A percentile compares a stretch with the other conserved stretches of the same genome.
Conservation (phyloP, 2,888 invertebrate species). For the Eristalinus aeneus region DNA sequence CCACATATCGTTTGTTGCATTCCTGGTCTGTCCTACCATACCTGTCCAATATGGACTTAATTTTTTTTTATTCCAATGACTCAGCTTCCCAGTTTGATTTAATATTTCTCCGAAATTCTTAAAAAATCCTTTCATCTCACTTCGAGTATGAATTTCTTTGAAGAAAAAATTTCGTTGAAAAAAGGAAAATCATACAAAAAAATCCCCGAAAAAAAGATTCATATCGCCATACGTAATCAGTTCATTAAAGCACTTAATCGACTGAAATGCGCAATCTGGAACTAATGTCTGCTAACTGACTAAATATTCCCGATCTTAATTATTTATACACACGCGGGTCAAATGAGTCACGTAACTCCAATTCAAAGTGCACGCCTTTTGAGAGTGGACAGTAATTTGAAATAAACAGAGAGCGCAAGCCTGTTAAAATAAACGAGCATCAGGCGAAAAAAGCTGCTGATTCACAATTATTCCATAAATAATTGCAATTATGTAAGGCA, state of each 20-base stretch:
- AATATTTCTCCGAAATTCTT: too few species aligned
- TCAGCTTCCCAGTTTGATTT: too few species aligned
- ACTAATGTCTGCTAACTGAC: neutral
- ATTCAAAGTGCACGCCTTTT: neutral
- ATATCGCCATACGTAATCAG: neutral
- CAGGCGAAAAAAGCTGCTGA: neutral
- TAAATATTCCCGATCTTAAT: conserved; percentile 5
- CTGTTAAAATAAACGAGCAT: neutral
- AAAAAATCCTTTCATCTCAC: too few species aligned
- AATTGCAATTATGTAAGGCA: conserved; percentile 12
- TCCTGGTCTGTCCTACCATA: too few species aligned
- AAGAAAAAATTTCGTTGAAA: too few species aligned
- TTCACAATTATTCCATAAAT: conserved; percentile 10
- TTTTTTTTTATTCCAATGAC: too few species aligned
- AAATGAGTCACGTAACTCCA: neutral
- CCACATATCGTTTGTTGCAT: too few species aligned
- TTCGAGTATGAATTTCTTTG: too few species aligned
- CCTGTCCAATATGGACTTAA: too few species aligned
- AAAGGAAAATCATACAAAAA: neutral
- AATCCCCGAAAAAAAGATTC: neutral
- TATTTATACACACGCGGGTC: neutral
- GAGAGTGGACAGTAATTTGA: neutral
- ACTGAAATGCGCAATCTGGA: neutral
- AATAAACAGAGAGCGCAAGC: neutral
- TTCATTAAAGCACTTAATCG: neutral